These are phyloP conservation scores for Amiota communis DNA, from an alignment of 2,888 invertebrate species.

Conservation along the genomic window DNA sequence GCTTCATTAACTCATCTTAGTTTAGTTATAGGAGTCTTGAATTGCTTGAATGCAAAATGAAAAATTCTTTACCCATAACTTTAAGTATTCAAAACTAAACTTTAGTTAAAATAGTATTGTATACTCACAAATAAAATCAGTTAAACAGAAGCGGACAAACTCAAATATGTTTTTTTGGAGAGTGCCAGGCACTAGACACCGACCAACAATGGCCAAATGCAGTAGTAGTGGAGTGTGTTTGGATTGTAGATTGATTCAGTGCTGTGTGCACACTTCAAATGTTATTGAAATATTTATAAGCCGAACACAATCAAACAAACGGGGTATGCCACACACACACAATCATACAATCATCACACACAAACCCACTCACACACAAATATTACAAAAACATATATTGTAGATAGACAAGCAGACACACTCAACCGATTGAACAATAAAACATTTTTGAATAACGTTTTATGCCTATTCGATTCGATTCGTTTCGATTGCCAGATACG, in stretches of 20 bases:
- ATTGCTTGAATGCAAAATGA: too few species aligned
- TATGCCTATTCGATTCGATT: conserved; percentile 44
- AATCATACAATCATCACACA: conserved; percentile 12
- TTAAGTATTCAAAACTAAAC: neutral
- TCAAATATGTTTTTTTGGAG: conserved; percentile 11
- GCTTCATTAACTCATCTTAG: neutral
- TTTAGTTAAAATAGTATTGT: neutral
- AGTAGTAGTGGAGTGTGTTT: neutral
- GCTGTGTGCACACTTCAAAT: conserved; percentile 54
- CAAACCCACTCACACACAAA: conserved; percentile 12
- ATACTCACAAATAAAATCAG: neutral
- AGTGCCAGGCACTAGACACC: conserved; percentile 20
- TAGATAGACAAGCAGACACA: conserved; percentile 52
- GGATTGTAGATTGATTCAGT: conserved; percentile 1
- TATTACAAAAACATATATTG: too few species aligned
- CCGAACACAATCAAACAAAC: conserved; percentile 54
- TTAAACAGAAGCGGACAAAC: neutral
- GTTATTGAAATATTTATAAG: conserved; percentile 67
- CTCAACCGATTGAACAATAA: conserved; percentile 66
- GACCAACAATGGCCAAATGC: conserved; percentile 15
- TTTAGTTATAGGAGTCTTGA: too few species aligned
- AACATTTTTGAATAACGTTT: conserved; percentile 67
- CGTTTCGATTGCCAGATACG: too few species aligned
- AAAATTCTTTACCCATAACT: neutral
- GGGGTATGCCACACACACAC: conserved; percentile 30